Base-by-base conservation (phyloP, 1,140 invertebrate species). In the Pogonomyrmex barbatus region DNA sequence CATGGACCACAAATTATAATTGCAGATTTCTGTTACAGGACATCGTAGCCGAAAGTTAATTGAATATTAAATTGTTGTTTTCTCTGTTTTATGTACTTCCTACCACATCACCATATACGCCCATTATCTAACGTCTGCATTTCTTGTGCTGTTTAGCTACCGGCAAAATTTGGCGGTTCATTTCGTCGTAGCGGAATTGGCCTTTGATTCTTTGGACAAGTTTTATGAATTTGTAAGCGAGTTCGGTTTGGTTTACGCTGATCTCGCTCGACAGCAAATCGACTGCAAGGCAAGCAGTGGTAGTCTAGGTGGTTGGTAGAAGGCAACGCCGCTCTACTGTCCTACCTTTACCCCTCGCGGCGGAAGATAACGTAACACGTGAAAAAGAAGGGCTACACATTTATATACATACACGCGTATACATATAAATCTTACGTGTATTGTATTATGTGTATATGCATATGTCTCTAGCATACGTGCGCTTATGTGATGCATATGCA, bases 161-260 rank as follows among this genome's bases (percentile, higher is more conserved):
- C 98, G 98, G 92, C 98, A 98, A 95, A 97, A 96, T 95, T 96
- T 99, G 95, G 97, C 97, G 92, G 96, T 99, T 95, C 96, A 97
- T 94, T 98, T 97, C 96, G 96, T 99, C 95, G 95, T 96, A 94
- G 96, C 96, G 95, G 97, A 98, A 95, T 96, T 99, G 96, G 98
- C 97, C 91, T 99, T 99, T 96, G 96, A 97, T 92, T 97, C 97
- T 89, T 95, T 95, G 93, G 96, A 97, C 94, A 97, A 98, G 94
- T 98, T 97, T 95, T 95, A 97, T 95, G 97, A 98, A 95, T 99
- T 99, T 96, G 96, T 99, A 94, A 96, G 96, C 94, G 97, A 97
- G 90, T 98, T 98, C 94, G 96, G 96, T 94, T 96, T 98, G 91
- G 96, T 96, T 89, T 98, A 97, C 95, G 96, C 96, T 94, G 97